phyloP scores from a whole-genome alignment of 2,113 vertebrate species.

The Rhadina sibilatrix region DNA sequence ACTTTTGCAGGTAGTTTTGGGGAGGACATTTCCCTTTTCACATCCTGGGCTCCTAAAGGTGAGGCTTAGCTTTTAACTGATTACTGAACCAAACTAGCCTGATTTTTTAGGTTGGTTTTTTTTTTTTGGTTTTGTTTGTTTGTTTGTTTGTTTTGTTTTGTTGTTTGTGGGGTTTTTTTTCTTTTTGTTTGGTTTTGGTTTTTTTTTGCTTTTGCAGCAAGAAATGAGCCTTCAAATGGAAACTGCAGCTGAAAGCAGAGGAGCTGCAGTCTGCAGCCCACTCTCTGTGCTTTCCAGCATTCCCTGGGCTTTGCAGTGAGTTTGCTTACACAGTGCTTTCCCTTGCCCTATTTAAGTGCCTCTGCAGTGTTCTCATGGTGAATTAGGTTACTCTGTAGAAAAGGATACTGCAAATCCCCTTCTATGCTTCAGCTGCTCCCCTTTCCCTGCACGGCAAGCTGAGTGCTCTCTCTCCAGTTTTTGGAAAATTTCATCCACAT shows the following conservation, averaged over 20 bases:
- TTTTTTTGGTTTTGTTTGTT: background rate
- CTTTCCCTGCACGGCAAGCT: background rate
- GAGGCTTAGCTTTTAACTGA: background rate
- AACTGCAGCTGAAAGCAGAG: background rate
- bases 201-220: background rate
- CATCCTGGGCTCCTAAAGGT: background rate
- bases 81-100: background rate
- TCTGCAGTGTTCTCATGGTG: slow-evolving; percentile 1
- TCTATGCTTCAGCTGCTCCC: background rate
- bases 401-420: background rate
- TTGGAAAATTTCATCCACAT: background rate
- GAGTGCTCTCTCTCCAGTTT: background rate
- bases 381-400: slow-evolving; percentile 22
- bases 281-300: background rate
- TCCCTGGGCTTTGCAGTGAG: slow-evolving; percentile 11
- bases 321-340: slow-evolving; percentile 31
- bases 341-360: slow-evolving; percentile 40
- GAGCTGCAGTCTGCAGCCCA: background rate
- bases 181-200: background rate
- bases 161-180: background rate
- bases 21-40: background rate
- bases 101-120: background rate
- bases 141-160: too few relatives aligned
- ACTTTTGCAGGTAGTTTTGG: background rate
- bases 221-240: background rate